phyloP scores from a whole-genome alignment of 2,113 vertebrate genomes.

The Strigops habroptila region DNA sequence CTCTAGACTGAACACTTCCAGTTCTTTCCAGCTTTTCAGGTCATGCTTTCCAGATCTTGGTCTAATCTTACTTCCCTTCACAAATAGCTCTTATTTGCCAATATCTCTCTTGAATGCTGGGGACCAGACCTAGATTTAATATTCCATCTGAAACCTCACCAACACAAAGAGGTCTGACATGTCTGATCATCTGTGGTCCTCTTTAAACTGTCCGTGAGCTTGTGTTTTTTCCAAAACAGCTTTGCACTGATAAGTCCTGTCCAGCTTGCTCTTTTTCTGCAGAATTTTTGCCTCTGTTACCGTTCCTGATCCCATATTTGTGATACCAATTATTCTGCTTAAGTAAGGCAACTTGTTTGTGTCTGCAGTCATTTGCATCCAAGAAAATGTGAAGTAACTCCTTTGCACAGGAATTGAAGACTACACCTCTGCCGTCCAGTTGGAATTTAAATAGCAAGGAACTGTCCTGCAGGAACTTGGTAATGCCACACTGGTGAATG shows the following conservation, averaged over 20 bases:
- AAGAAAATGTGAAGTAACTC: neutral
- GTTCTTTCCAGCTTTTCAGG: neutral
- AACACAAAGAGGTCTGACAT: neutral
- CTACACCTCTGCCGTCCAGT: neutral
- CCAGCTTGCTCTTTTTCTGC: neutral
- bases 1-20: neutral
- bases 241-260: neutral
- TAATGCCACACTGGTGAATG: neutral
- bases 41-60: neutral
- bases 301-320: neutral
- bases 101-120: neutral
- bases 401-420: neutral
- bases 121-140: neutral
- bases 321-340: neutral
- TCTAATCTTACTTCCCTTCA: neutral
- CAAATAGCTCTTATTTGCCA: neutral
- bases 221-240: neutral
- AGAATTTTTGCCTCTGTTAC: neutral
- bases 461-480: neutral
- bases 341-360: neutral
- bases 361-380: neutral
- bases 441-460: neutral
- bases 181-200: neutral
- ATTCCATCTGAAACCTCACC: neutral
- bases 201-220: neutral